Conservation (phyloP, 1,140 invertebrate genomes). For the Magallana angulata region DNA sequence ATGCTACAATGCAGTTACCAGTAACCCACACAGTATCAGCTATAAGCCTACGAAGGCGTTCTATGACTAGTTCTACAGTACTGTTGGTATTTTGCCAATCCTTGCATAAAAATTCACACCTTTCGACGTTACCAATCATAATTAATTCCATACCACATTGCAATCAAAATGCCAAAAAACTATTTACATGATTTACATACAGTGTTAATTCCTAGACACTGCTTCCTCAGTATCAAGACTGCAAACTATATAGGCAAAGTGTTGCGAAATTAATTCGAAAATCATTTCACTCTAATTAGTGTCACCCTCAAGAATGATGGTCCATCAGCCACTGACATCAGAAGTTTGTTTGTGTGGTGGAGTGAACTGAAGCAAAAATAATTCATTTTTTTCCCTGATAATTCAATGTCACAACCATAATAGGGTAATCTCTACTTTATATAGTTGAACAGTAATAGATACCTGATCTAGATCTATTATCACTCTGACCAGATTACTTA, state of each 20-base stretch:
- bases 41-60: no score
- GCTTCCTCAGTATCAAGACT: not conserved
- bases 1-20: no score
- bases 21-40: no score
- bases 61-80: not conserved
- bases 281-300: constrained; percentile 4
- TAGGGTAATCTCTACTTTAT: not conserved
- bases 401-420: not conserved
- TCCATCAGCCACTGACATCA: not conserved
- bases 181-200: not conserved
- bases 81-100: constrained; percentile 2
- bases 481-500: not conserved
- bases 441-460: not conserved
- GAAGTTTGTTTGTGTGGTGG: constrained; percentile 25
- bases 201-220: not conserved
- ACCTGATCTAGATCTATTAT: not conserved
- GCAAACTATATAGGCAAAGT: not conserved
- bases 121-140: constrained; percentile 1
- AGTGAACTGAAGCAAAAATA: not conserved
- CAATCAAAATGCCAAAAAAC: constrained; percentile 4
- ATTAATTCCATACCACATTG: constrained; percentile 16
- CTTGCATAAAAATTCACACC: constrained; percentile 9
- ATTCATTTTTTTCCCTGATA: not conserved
- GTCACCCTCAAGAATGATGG: not conserved
- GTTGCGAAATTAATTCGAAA: not conserved